Base-by-base conservation (phyloP, 2,888 invertebrate species). In the Odontomyia ornata region DNA sequence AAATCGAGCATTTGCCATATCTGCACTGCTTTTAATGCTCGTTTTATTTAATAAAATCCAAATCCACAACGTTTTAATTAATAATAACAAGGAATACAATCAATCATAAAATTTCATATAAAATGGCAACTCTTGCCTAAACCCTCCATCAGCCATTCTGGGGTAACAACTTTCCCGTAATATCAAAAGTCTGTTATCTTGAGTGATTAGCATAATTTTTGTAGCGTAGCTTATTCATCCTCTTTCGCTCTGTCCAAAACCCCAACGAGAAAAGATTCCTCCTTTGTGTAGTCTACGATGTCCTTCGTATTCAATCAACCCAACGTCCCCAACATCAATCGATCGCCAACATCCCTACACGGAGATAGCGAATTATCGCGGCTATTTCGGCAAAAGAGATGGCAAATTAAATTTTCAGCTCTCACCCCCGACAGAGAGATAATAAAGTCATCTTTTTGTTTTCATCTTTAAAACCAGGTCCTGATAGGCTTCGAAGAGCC, bases 121-220 rank as follows among this genome's bases (percentile, higher is more conserved):
- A n/a, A n/a, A n/a, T n/a, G n/a, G n/a, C n/a, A n/a, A n/a, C n/a
- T n/a, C n/a, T n/a, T n/a, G n/a, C n/a, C n/a, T n/a, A n/a, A n/a
- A n/a, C n/a, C 36, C 36, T 36, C 36, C 36, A 36, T 9, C 36
- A 36, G 9, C 36, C 3, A 36, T 36, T 36, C 9, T 9, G n/a
- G n/a, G n/a, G n/a, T n/a, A 30, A 65, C 28, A 30, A 43, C 23
- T 21, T 43, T 21, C 1, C n/a, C 43, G 13, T 73, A 73, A 77
- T 73, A 77, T 77, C 65, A 30, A 77, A 77, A 77, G 67, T 73
- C 36, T 77, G 77, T 77, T 77, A 73, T 65, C 65, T 73, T 47
- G 28, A 62, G 52, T 77, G 77, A 77, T 77, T 77, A 77, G 77
- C 77, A 77, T 77, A 77, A 77, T 77, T 77, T 77, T 73, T 28